A percentile compares a stretch with the other conserved stretches of the same genome.
Conservation (phyloP, 2,888 invertebrate genomes). For the Drosophila mettleri region DNA sequence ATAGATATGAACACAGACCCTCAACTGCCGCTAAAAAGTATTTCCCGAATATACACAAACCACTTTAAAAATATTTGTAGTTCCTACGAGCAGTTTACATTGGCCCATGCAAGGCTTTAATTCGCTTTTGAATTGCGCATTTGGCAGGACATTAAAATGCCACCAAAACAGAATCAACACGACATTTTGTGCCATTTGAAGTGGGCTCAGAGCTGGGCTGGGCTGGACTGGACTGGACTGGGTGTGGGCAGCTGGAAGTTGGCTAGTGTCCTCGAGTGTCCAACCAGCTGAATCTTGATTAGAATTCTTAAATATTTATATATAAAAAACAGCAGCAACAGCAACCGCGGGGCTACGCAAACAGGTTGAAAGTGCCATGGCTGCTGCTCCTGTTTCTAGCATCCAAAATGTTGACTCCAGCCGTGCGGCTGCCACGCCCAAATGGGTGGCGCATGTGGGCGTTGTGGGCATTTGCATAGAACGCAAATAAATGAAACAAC, state of each 20-base stretch:
- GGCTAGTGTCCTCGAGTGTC: constrained; percentile 34
- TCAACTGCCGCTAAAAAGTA: too few relatives aligned
- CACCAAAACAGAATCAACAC: constrained; percentile 82
- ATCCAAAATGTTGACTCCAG: constrained; percentile 6
- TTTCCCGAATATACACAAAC: background rate
- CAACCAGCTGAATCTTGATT: constrained; percentile 82
- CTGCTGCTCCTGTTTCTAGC: constrained; percentile 3
- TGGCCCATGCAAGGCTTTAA: constrained; percentile 29
- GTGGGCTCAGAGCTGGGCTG: constrained; percentile 6
- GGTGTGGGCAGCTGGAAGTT: background rate
- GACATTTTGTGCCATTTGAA: constrained; percentile 71
- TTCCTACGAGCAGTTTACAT: background rate
- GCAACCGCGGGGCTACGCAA: constrained; percentile 48
- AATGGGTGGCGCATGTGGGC: constrained; percentile 46
- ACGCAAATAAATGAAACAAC: constrained; percentile 78
- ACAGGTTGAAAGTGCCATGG: constrained; percentile 56
- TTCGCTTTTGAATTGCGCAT: constrained; percentile 69
- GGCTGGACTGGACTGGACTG: background rate
- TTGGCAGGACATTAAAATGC: constrained; percentile 80
- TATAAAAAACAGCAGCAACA: constrained; percentile 58
- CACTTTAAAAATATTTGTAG: background rate
- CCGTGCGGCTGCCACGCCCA: constrained; percentile 38
- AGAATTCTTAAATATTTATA: constrained; percentile 84
- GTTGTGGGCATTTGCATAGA: constrained; percentile 76
- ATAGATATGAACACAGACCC: background rate